Evolutionary conservation across 2,113 vertebrate genomes (phyloP), one percentile per base, ranked within the genome.

Genomic region (Hippolais icterina): DNA sequence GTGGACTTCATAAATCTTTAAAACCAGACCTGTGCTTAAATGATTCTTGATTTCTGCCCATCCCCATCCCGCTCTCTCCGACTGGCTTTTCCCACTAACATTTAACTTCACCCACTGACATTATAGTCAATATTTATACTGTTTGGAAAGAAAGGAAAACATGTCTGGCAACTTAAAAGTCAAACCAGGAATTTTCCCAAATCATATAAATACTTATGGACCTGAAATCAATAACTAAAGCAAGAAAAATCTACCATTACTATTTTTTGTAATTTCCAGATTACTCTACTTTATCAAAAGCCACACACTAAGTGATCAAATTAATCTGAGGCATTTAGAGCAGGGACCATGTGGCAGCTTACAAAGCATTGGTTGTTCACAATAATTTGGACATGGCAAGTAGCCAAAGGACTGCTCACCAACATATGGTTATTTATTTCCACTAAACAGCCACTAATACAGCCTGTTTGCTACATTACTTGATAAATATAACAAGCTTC

Each of bases 371-470:
- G 90, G 83, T 71, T 96, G n/a, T 71, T 95, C 92, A 60, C 78
- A n/a, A 74, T 71, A 91, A 77, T 94, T 71, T 93, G 66, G 76
- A 42, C 60, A 29, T 59, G 94, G 92, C 80, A 70, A 69, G 87
- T 72, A 79, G 91, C 92, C 90, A 95, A 86, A 89, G 81, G 68
- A 87, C 82, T 93, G 89, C 89, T 96, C 92, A 85, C 83, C 94
- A 91, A 64, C 90, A 96, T 93, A 93, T 75, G 94, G 87, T 78
- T 95, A 92, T 94, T 96, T 96, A 94, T 84, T 97, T 94, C 76
- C 71, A 46, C 56, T 90, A 84, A 90, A 64, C 87, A 83, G 88
- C 44, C 91, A 76, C 89, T 96, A 92, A 95, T 91, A 71, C 46
- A 86, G 60, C 66, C 78, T 88, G 63, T 88, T 96, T 85, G 46